A percentile compares a stretch with the other conserved stretches of the same genome.
Evolutionary conservation across 2,797 vertebrate genomes (phyloP).

Genomic region (Pantherophis vulpinus): DNA sequence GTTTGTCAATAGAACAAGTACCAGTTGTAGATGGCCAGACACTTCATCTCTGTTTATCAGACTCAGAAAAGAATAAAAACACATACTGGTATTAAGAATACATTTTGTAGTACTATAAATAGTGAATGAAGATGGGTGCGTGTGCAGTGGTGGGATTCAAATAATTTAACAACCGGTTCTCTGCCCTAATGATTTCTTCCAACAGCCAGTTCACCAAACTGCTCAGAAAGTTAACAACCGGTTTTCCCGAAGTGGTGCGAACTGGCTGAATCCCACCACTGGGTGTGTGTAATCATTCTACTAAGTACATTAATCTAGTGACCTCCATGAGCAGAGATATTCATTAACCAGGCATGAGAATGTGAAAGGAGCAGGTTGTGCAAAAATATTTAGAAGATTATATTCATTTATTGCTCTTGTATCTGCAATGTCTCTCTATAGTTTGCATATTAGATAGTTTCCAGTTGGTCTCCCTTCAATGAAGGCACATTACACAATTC

Average conservation of each 20-base stretch:
- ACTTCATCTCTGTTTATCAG: not conserved
- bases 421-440: not conserved
- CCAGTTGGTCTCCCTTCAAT: not conserved
- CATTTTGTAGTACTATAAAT: not conserved
- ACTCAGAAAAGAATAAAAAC: not conserved
- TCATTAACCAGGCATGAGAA: not conserved
- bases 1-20: constrained; percentile 23
- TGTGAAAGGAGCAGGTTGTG: not conserved
- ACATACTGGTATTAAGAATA: not conserved
- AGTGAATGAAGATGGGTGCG: not conserved
- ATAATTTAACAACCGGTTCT: no score
- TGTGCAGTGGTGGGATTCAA: no score
- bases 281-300: not conserved
- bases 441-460: not conserved
- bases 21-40: not conserved
- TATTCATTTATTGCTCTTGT: not conserved
- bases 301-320: not conserved
- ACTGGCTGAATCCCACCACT: no score
- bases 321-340: not conserved
- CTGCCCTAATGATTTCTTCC: no score
- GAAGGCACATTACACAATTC: not conserved
- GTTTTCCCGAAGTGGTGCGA: no score
- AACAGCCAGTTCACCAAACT: no score
- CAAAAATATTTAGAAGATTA: not conserved
- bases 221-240: no score